These are phyloP conservation scores for Bradynema listronoti DNA, from an alignment of 1,140 invertebrate species.

Conservation along the genomic window DNA sequence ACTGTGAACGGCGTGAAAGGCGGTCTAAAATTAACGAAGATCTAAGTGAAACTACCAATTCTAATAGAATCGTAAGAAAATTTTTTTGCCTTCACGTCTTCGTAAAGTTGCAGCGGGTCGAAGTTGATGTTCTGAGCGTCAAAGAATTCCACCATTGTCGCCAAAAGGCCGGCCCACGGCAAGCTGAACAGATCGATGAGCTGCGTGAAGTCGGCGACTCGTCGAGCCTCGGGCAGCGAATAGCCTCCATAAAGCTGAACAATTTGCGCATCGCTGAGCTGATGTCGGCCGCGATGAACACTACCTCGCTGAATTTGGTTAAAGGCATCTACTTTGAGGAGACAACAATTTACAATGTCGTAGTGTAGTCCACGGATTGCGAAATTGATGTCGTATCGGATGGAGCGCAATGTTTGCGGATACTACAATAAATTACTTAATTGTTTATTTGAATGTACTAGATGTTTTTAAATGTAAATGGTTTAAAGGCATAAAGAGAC, in stretches of 20 bases:
- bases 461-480: not conserved
- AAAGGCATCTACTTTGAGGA: constrained; percentile 90
- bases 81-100: constrained; percentile 77
- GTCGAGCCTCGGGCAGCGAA: constrained; percentile 60
- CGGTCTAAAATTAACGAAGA: constrained; percentile 32
- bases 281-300: constrained; percentile 75
- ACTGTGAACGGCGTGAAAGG: constrained; percentile 72
- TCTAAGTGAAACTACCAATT: too few species aligned
- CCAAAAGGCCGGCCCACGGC: constrained; percentile 85
- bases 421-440: constrained; percentile 67
- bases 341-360: constrained; percentile 86
- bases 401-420: constrained; percentile 72
- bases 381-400: constrained; percentile 80
- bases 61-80: constrained; percentile 20
- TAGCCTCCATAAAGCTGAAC: constrained; percentile 72
- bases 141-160: constrained; percentile 87
- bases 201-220: constrained; percentile 60
- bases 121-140: constrained; percentile 79
- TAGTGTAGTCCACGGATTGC: constrained; percentile 88
- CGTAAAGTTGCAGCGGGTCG: constrained; percentile 86
- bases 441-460: constrained; percentile 64
- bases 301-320: constrained; percentile 88
- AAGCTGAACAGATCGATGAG: constrained; percentile 92
- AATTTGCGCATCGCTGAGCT: constrained; percentile 76
- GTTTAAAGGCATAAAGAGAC: not conserved